phyloP scores from a whole-genome alignment of 1,140 invertebrate species.

The Agrilus planipennis region DNA sequence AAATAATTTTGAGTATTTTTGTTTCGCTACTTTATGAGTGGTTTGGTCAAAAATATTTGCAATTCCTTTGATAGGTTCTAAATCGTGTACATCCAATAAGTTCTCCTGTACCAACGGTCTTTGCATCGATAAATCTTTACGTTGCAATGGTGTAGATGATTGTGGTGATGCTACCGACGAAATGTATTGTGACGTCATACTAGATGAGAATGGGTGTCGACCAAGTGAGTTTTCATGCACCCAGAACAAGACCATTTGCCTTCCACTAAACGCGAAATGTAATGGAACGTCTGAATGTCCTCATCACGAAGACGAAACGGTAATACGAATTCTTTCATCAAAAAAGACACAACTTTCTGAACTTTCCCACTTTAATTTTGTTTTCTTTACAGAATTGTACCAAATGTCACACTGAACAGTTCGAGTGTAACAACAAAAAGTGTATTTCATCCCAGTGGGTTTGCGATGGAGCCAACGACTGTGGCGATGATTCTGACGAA shows the following conservation, averaged over 20 bases:
- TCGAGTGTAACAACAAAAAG: constrained; percentile 36
- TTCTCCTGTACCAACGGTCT: constrained; percentile 44
- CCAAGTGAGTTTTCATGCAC: constrained; percentile 41
- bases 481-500: constrained; percentile 44
- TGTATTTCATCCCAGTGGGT: constrained; percentile 37
- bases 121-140: constrained; percentile 60
- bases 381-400: constrained; percentile 39
- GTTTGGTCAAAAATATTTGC: too few relatives aligned
- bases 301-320: constrained; percentile 54
- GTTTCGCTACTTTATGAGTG: too few relatives aligned
- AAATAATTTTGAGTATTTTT: too few relatives aligned
- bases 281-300: constrained; percentile 52
- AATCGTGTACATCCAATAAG: not conserved
- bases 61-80: not conserved
- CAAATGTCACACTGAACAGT: constrained; percentile 38
- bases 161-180: constrained; percentile 57
- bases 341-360: too few relatives aligned
- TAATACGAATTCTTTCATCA: too few relatives aligned
- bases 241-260: constrained; percentile 41
- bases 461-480: constrained; percentile 41
- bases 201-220: constrained; percentile 7
- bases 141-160: constrained; percentile 59
- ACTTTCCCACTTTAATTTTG: too few relatives aligned
- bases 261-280: constrained; percentile 27
- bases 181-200: not conserved